A percentile compares a stretch with the other conserved stretches of the same genome.
phyloP scores from a whole-genome alignment of 2,888 invertebrate species.

The Ormyrus pomaceus region DNA sequence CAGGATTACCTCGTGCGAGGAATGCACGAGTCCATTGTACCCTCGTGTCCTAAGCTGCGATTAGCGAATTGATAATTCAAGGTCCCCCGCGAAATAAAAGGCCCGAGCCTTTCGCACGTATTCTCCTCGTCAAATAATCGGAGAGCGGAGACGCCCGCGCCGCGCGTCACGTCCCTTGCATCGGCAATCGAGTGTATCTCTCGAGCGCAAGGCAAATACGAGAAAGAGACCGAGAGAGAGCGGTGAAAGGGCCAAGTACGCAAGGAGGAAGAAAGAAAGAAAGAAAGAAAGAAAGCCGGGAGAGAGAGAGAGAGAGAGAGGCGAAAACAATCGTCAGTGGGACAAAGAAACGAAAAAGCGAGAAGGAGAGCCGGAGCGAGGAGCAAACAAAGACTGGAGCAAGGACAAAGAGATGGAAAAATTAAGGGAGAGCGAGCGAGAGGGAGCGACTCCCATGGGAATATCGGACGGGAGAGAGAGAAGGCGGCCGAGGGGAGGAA shows the following conservation, averaged over 20 bases:
- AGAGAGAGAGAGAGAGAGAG: conserved; percentile 37
- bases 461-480: conserved; percentile 26
- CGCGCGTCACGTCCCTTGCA: too few relatives aligned
- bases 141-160: too few relatives aligned
- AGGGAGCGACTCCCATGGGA: conserved; percentile 29
- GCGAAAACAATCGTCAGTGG: conserved; percentile 51
- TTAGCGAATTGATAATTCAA: too few relatives aligned
- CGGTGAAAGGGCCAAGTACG: too few relatives aligned
- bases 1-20: too few relatives aligned
- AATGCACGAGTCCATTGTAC: too few relatives aligned
- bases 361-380: conserved; percentile 30
- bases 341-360: conserved; percentile 50
- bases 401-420: conserved; percentile 56
- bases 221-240: neutral
- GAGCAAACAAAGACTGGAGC: conserved; percentile 47
- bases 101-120: too few relatives aligned
- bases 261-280: too few relatives aligned
- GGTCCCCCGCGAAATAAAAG: too few relatives aligned
- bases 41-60: too few relatives aligned
- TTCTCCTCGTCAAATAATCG: too few relatives aligned
- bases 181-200: too few relatives aligned
- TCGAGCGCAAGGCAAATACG: neutral
- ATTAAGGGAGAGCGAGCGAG: conserved; percentile 48
- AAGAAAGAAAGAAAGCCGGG: neutral
- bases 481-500: conserved; percentile 23